Evolutionary conservation across 2,113 vertebrate genomes (phyloP).

Genomic region (Sula dactylatra): DNA sequence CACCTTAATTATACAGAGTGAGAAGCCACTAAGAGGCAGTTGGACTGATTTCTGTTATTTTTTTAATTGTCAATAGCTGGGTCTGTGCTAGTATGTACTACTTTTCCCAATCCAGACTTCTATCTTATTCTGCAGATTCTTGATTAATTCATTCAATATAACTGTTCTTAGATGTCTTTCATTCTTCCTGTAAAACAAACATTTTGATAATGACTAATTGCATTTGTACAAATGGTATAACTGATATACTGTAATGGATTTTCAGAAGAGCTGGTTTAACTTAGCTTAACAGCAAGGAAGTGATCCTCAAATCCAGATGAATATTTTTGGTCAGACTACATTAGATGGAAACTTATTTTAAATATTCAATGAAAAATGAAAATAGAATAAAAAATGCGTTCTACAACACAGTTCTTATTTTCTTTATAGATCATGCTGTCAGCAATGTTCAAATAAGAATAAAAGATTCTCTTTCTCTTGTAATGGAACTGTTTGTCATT

Average conservation of each 20-base stretch:
- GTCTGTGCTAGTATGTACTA: neutral
- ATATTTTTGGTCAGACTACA: neutral
- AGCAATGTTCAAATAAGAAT: slow-evolving; percentile 26
- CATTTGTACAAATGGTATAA: neutral
- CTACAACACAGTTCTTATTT: slow-evolving; percentile 10
- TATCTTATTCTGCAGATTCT: neutral
- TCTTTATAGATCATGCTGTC: slow-evolving; percentile 2
- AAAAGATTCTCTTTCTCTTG: neutral
- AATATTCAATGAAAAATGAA: slow-evolving; percentile 15
- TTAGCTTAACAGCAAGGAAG: neutral
- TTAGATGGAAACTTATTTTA: neutral
- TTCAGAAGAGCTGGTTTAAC: neutral
- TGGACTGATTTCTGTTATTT: neutral
- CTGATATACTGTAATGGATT: neutral
- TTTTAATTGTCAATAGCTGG: neutral
- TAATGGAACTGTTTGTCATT: slow-evolving; percentile 24
- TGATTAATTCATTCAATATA: neutral
- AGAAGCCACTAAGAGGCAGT: neutral
- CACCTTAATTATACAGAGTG: neutral
- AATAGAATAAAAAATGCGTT: slow-evolving; percentile 13
- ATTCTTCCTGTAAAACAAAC: neutral
- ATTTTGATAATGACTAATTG: neutral
- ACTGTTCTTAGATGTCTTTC: neutral
- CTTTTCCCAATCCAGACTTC: neutral
- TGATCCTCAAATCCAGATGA: neutral